Evolutionary conservation across 2,888 invertebrate species (phyloP).

Genomic region (Pterobdella sp.): DNA sequence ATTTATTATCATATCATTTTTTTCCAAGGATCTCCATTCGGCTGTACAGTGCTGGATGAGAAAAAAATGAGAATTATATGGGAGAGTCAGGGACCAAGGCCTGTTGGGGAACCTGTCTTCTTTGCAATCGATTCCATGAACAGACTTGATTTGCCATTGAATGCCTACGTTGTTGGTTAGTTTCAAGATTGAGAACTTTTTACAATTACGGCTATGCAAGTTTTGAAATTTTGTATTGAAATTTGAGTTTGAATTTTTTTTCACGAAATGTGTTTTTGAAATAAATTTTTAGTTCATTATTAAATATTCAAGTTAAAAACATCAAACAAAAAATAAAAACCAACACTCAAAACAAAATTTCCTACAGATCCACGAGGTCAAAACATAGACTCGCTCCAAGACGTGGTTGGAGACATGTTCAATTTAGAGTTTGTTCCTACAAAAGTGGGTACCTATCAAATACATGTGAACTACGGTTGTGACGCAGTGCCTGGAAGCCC

Average conservation of each 20-base stretch:
- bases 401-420: conserved; percentile 52
- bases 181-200: no score
- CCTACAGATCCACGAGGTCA: conserved; percentile 69
- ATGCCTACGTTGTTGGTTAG: conserved; percentile 28
- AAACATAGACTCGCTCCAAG: conserved; percentile 66
- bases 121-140: conserved; percentile 30
- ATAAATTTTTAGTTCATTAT: no score
- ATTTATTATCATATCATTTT: not conserved
- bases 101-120: conserved; percentile 31
- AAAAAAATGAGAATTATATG: conserved; percentile 32
- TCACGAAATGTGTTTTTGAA: no score
- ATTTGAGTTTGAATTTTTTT: no score
- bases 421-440: conserved; percentile 65
- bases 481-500: conserved; percentile 80
- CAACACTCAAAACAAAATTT: not conserved
- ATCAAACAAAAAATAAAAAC: not conserved
- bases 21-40: conserved; percentile 34
- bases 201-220: no score
- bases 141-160: conserved; percentile 19
- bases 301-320: no score
- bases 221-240: no score
- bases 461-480: conserved; percentile 87
- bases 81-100: conserved; percentile 29
- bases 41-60: conserved; percentile 32
- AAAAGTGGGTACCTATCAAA: conserved; percentile 76